A percentile compares a stretch with the other conserved stretches of the same genome.
Evolutionary conservation across 2,113 vertebrate genomes (phyloP).

Genomic region (Scopus umbretta): DNA sequence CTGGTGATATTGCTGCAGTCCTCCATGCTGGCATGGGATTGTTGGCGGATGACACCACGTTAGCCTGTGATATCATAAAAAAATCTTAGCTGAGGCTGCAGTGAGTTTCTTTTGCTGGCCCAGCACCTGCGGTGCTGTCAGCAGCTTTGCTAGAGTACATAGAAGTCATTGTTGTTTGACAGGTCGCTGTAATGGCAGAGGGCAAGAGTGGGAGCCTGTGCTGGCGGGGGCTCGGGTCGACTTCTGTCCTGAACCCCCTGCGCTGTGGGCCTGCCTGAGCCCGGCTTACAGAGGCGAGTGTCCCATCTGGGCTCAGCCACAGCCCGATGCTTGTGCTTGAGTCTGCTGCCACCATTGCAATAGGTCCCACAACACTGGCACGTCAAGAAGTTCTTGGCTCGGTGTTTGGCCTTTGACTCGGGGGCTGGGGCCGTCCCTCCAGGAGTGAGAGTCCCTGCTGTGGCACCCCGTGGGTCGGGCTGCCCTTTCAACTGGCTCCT

Average conservation of each 20-base stretch:
- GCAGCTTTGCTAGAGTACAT: conserved; percentile 56
- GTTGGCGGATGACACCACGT: accelerated
- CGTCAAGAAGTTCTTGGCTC: conserved; percentile 60
- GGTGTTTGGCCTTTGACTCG: background rate
- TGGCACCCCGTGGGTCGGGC: background rate
- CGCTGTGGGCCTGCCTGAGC: conserved; percentile 3
- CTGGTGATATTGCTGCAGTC: background rate
- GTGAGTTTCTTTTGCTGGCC: background rate
- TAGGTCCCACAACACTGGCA: conserved; percentile 76
- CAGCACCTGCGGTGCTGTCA: background rate
- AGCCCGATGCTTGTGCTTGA: conserved; percentile 53
- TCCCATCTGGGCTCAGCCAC: conserved; percentile 68
- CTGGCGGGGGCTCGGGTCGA: background rate
- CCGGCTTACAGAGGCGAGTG: conserved; percentile 61
- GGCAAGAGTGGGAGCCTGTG: conserved; percentile 60
- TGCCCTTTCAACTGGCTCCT: conserved; percentile 65
- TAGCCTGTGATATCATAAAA: background rate
- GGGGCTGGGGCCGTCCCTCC: background rate
- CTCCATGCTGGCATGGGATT: background rate
- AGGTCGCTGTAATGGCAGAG: conserved; percentile 74
- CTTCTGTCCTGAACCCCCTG: conserved; percentile 48
- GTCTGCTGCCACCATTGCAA: conserved; percentile 61
- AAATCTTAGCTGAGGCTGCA: background rate
- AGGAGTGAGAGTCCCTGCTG: background rate
- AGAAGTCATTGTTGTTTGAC: conserved; percentile 80